Evolutionary conservation across 1,140 invertebrate genomes (phyloP).

Genomic region (Armadillidium nasatum): DNA sequence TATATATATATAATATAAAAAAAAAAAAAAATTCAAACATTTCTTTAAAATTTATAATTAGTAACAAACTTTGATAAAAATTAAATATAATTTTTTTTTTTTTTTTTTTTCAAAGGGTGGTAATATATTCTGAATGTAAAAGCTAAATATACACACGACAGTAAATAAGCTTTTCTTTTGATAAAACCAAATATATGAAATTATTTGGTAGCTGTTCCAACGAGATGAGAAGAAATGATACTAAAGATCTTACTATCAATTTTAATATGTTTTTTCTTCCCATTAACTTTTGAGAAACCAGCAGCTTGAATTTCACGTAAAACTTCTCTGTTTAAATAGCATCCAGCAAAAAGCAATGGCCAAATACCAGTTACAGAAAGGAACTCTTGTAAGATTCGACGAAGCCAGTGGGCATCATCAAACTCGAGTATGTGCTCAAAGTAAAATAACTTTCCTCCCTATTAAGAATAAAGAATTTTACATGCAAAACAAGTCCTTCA

Average conservation of each 20-base stretch:
- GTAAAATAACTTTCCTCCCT: constrained; percentile 48
- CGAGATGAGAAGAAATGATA: constrained; percentile 20
- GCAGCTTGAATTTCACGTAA: constrained; percentile 12
- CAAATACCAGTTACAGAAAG: constrained; percentile 20
- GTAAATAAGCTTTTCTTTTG: too few species aligned
- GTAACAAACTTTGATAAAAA: too few species aligned
- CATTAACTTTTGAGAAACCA: constrained; percentile 25
- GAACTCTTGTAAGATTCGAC: neutral
- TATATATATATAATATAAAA: too few species aligned
- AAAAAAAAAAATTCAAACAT: too few species aligned
- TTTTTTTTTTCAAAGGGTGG: too few species aligned
- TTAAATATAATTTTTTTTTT: too few species aligned
- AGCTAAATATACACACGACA: too few species aligned
- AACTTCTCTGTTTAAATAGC: constrained; percentile 21
- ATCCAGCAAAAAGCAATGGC: constrained; percentile 29
- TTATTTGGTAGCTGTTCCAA: constrained; percentile 23
- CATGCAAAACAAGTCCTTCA: too few species aligned
- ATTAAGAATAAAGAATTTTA: neutral
- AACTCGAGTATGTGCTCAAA: constrained; percentile 46
- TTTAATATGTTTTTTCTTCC: constrained; percentile 12
- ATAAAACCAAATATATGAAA: too few species aligned
- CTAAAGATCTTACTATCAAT: constrained; percentile 1
- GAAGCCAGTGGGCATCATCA: constrained; percentile 22
- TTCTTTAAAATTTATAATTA: too few species aligned
- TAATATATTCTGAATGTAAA: too few species aligned